Base-by-base conservation (phyloP, 92 coral and sea anemone species). In the Siderastrea siderea region DNA sequence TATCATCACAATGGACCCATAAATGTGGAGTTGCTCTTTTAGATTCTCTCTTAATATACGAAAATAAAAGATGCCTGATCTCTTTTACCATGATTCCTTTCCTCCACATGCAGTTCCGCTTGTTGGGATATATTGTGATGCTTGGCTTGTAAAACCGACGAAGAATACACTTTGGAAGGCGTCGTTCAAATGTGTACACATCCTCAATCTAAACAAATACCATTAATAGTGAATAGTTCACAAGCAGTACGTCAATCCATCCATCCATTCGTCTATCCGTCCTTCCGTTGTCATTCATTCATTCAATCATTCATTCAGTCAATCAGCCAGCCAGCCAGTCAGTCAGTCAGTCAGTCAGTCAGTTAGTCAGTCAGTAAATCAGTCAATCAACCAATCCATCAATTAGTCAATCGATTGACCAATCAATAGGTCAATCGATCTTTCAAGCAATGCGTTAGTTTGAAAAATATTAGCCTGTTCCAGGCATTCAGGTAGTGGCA, bases 61-160 rank as follows among this genome's bases (percentile, higher is more conserved):
- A 26, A 26, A 26, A 26, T 26, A 26, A 26, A 26, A 26, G 38
- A 7, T 16, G 19, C 12, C 7, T 19, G 2, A 47, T 9, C 16
- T 2, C 65, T 1, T 3, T 54, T 63, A 77, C 89, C 84, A 14
- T 77, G 15, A 77, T 2, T 12, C 83, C 77, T 75, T 57, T 65
- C 48, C 53, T 11, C 26, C 50, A 52, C 10, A 55, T 59, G 10
- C 49, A 17, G 48, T 47, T 16, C 17, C 13, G 8, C 44, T 73
- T 91, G 79, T 92, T 92, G 47, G 93, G 93, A 83, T 84, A 89
- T 58, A 59, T 71, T 19, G 91, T 88, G 68, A 92, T 45, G 19
- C 53, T 75, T 70, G 78, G 62, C 62, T 86, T 89, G 86, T 92
- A 81, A 52, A 92, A 19, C 2, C 92, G 89, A 12, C 95, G 93